phyloP scores from a whole-genome alignment of 2,888 invertebrate genomes.

The Cephus rjabovi region DNA sequence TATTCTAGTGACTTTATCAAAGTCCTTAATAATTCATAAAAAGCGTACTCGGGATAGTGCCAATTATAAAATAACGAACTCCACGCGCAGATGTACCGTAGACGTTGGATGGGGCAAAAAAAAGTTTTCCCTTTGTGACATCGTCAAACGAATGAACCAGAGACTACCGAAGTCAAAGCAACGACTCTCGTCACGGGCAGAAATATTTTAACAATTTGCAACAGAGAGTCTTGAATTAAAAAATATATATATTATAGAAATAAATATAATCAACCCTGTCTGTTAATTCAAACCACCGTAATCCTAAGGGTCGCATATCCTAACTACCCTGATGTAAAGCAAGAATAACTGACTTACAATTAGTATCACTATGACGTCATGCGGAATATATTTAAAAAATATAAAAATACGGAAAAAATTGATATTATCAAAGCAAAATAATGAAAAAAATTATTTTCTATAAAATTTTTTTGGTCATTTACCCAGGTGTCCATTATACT shows the following conservation, averaged over 20 bases:
- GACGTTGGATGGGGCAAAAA: slow-evolving; percentile 15
- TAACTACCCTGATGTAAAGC: too few relatives aligned
- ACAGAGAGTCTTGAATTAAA: slow-evolving; percentile 18
- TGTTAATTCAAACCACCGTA: too few relatives aligned
- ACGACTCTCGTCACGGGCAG: slow-evolving; percentile 16
- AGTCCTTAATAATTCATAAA: slow-evolving; percentile 58
- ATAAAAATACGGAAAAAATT: too few relatives aligned
- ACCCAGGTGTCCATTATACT: too few relatives aligned
- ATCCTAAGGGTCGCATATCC: too few relatives aligned
- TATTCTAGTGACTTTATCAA: slow-evolving; percentile 20
- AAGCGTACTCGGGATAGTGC: slow-evolving; percentile 48
- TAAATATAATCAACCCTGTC: too few relatives aligned
- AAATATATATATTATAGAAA: slow-evolving; percentile 7
- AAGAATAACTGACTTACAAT: too few relatives aligned
- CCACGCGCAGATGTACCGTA: not conserved
- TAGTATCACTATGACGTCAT: too few relatives aligned
- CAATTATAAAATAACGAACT: slow-evolving; percentile 62
- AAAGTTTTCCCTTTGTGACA: slow-evolving; percentile 34
- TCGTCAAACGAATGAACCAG: slow-evolving; percentile 30
- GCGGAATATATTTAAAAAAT: too few relatives aligned
- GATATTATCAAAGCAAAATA: too few relatives aligned
- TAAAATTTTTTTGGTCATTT: too few relatives aligned
- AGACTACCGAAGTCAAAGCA: slow-evolving; percentile 6
- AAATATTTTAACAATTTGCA: slow-evolving; percentile 39
- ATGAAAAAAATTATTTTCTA: too few relatives aligned